Evolutionary conservation across 2,888 invertebrate species (phyloP).

Genomic region (Xestia rhomboidea): DNA sequence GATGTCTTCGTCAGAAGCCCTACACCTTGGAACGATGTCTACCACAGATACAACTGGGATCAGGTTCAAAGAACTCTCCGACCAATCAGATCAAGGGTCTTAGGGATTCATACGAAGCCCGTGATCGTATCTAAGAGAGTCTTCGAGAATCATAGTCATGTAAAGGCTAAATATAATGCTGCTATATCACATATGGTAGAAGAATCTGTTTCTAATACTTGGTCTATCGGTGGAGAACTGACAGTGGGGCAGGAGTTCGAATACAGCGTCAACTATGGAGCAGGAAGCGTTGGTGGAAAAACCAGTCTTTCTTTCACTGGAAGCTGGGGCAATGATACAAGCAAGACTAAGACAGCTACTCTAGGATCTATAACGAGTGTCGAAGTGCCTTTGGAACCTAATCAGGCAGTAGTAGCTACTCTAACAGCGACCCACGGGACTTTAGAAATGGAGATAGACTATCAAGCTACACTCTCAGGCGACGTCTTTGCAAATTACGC

Average conservation of each 20-base stretch:
- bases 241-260: conserved; percentile 49
- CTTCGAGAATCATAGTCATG: conserved; percentile 64
- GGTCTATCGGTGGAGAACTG: conserved; percentile 62
- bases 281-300: conserved; percentile 13
- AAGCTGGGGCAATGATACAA: conserved; percentile 30
- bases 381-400: conserved; percentile 30
- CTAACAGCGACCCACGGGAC: conserved; percentile 36
- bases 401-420: conserved; percentile 26
- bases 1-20: conserved; percentile 71
- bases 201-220: conserved; percentile 66
- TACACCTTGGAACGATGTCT: conserved; percentile 75
- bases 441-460: conserved; percentile 56
- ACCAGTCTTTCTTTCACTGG: conserved; percentile 21
- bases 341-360: conserved; percentile 13
- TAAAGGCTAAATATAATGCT: conserved; percentile 61
- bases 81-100: conserved; percentile 60
- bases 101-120: conserved; percentile 59
- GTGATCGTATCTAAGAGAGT: conserved; percentile 56
- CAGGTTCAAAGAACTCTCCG: conserved; percentile 67
- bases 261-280: conserved; percentile 16
- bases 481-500: conserved; percentile 60
- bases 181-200: conserved; percentile 64
- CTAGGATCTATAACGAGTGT: conserved; percentile 30
- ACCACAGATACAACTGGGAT: conserved; percentile 68
- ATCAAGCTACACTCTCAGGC: conserved; percentile 58